phyloP scores from a whole-genome alignment of 2,797 vertebrate species.

The Phrynocephalus forsythii region DNA sequence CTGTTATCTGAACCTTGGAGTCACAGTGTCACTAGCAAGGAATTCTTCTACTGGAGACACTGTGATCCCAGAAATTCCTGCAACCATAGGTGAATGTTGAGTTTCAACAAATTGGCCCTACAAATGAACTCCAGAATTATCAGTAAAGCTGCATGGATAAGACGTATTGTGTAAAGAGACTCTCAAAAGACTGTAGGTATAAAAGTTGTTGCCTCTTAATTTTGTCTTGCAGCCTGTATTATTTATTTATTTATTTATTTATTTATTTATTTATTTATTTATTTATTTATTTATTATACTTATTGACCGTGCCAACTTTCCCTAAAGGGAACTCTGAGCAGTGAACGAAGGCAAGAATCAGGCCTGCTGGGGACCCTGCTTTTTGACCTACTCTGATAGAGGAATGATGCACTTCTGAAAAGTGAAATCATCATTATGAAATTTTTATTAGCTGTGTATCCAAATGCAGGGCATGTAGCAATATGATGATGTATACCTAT shows the following conservation, averaged over 20 bases:
- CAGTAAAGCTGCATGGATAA: not conserved
- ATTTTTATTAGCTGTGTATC: not conserved
- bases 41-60: no score
- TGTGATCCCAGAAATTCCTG: not conserved
- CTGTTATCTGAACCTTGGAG: not conserved
- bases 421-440: not conserved
- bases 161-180: not conserved
- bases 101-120: not conserved
- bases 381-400: not conserved
- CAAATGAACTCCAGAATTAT: not conserved
- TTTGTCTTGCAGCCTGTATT: not conserved
- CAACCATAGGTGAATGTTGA: not conserved
- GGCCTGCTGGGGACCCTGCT: not conserved
- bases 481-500: not conserved
- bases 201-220: not conserved
- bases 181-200: not conserved
- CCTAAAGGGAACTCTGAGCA: no score
- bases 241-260: no score
- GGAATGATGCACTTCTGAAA: not conserved
- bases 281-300: no score
- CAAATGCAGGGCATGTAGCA: not conserved
- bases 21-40: not conserved
- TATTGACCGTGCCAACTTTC: no score
- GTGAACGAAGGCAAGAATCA: no score
- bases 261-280: no score